Evolutionary conservation across 2,113 vertebrate genomes (phyloP), one percentile per base, ranked within the genome.

Genomic region (Onychorhynchus coronatus): DNA sequence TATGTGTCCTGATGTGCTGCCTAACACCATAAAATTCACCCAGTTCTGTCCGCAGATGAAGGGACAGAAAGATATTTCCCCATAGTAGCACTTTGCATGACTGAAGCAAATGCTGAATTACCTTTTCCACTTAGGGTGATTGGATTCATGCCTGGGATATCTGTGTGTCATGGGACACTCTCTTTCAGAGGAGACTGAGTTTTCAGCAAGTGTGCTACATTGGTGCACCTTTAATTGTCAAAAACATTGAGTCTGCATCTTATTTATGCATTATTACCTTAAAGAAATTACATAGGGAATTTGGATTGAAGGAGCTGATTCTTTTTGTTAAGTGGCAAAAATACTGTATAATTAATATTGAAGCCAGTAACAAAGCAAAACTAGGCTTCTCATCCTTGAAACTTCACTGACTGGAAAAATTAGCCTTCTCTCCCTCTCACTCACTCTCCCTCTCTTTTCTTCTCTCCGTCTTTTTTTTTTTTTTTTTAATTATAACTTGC

Each of bases 381-480:
- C 81, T 91, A 96, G 78, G 85, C 97, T 96, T 97, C 91, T 98
- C 90, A 97, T 97, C 94, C 96, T 97, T 98, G 97, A 97, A 98
- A 98, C 94, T 97, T 97, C 97, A 97, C 91, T 53, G 33, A 97
- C 96, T 97, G 92, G 96, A 98, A 98, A 98, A 98, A 97, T 97
- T 97, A 97, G 85, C 93, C 94, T 96, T 83, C 95, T 97, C 91
- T 79, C 84, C 62, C 88, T 75, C 28, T 17, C 23, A 42, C 49
- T 56, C 6, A 6, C n/a, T 28, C 81, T 96, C 58, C 55, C 41
- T 93, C 76, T 91, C 56, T 17, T 6, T 78, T 39, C 8, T 14
- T 65, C 39, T 78, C 41, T 87, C 50, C 5, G 1, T 35, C 0
- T 41, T 61, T 85, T 76, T 65, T 81, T 47, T 47, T 35, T 27